A percentile compares a stretch with the other conserved stretches of the same genome.
phyloP scores from a whole-genome alignment of 2,888 invertebrate genomes.

The Clostera curtula region DNA sequence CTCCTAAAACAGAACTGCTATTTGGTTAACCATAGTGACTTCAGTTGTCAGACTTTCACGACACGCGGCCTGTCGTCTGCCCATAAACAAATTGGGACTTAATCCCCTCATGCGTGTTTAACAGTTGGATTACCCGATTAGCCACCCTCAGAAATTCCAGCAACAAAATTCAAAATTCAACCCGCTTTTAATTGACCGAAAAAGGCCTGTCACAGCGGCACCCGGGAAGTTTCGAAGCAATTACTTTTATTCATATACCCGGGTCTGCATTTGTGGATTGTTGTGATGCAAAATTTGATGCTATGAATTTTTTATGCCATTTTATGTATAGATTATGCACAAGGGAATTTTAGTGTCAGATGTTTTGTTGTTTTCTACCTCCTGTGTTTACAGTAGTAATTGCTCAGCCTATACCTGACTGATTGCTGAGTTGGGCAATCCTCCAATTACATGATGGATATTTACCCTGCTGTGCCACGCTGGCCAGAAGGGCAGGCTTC shows the following conservation, averaged over 20 bases:
- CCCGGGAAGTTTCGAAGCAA: constrained; percentile 26
- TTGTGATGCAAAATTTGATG: constrained; percentile 9
- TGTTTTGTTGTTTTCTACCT: too few species aligned
- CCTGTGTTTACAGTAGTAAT: too few species aligned
- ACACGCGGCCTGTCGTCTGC: constrained; percentile 25
- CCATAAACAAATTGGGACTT: constrained; percentile 41
- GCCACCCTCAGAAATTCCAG: constrained; percentile 29
- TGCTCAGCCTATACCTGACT: too few species aligned
- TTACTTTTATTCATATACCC: constrained; percentile 26
- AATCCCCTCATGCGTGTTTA: constrained; percentile 50
- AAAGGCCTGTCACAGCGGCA: constrained; percentile 26
- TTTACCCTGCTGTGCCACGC: too few species aligned
- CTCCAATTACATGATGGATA: too few species aligned
- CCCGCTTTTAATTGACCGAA: constrained; percentile 41
- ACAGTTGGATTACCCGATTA: constrained; percentile 50
- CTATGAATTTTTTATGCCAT: constrained; percentile 3
- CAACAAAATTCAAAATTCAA: constrained; percentile 33
- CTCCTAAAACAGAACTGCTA: constrained; percentile 19
- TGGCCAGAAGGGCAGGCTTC: too few species aligned
- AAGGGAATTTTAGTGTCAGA: too few species aligned
- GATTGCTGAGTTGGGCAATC: too few species aligned
- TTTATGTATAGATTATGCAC: too few species aligned
- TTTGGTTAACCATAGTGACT: constrained; percentile 14
- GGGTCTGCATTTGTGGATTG: constrained; percentile 20
- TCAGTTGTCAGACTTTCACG: background rate